Conservation (phyloP, 2,888 invertebrate genomes). For the Troides oblongomaculatus region DNA sequence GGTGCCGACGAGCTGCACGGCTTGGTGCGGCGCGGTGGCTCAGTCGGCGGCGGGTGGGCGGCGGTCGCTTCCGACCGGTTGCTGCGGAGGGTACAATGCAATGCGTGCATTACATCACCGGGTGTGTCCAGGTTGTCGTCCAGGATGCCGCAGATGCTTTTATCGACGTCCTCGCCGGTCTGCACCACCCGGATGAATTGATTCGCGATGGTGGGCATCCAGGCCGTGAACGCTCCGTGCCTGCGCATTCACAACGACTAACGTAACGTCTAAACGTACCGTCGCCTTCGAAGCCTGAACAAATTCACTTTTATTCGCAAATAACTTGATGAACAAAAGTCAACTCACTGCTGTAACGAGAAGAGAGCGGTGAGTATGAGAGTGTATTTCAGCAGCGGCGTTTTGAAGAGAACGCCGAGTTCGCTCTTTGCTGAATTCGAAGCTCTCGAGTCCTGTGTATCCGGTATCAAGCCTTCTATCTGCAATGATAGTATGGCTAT, state of each 20-base stretch:
- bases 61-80: background rate
- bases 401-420: slow-evolving; percentile 69
- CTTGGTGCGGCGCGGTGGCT: too few species aligned
- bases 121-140: background rate
- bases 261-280: too few species aligned
- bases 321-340: background rate
- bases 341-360: slow-evolving; percentile 79
- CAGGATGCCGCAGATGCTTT: background rate
- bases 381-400: slow-evolving; percentile 73
- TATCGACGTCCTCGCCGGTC: background rate
- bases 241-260: background rate
- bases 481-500: slow-evolving; percentile 34
- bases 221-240: background rate
- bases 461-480: slow-evolving; percentile 41
- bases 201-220: background rate
- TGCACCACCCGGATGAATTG: background rate
- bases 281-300: background rate
- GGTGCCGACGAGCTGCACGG: too few species aligned
- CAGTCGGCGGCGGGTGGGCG: too few species aligned
- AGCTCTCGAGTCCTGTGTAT: slow-evolving; percentile 48
- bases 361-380: slow-evolving; percentile 65
- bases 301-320: too few species aligned
- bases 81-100: too few species aligned
- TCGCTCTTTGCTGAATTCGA: slow-evolving; percentile 50
- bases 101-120: background rate